phyloP scores from a whole-genome alignment of 2,888 invertebrate species.

The Halocaridina rubra region DNA sequence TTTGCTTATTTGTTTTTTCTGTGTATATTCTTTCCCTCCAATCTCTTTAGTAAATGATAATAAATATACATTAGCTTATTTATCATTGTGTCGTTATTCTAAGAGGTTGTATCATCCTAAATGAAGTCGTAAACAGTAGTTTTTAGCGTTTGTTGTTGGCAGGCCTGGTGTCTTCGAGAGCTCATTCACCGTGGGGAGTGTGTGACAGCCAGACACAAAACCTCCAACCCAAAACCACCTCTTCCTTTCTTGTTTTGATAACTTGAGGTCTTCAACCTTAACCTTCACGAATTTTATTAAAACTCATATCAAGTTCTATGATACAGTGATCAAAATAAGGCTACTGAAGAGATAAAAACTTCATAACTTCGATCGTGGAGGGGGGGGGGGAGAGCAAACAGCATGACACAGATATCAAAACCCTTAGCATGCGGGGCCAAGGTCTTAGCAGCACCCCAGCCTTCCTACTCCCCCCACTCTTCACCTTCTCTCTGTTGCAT shows the following conservation, averaged over 20 bases:
- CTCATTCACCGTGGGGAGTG: slow-evolving; percentile 39
- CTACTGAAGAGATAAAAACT: not conserved
- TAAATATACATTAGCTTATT: too few species aligned
- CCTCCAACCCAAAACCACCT: not conserved
- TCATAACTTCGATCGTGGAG: not conserved
- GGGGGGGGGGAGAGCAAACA: not conserved
- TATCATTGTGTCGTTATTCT: too few species aligned
- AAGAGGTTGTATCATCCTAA: not conserved
- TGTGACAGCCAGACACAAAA: slow-evolving; percentile 6
- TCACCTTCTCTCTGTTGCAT: not conserved
- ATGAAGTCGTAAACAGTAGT: not conserved
- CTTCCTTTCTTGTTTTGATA: slow-evolving; percentile 29
- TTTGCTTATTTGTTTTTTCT: not conserved
- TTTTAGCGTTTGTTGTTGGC: slow-evolving; percentile 19
- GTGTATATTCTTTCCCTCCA: not conserved
- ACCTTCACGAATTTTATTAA: too few species aligned
- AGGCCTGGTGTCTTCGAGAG: slow-evolving; percentile 42
- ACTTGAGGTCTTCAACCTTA: not conserved
- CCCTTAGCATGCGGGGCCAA: slow-evolving; percentile 19
- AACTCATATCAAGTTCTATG: too few species aligned
- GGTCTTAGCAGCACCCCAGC: not conserved
- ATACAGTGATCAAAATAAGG: too few species aligned
- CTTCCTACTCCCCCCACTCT: not conserved
- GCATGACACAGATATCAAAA: slow-evolving; percentile 33
- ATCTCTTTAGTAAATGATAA: too few species aligned